Evolutionary conservation across 2,797 vertebrate genomes (phyloP).

Genomic region (Urosaurus nigricauda): DNA sequence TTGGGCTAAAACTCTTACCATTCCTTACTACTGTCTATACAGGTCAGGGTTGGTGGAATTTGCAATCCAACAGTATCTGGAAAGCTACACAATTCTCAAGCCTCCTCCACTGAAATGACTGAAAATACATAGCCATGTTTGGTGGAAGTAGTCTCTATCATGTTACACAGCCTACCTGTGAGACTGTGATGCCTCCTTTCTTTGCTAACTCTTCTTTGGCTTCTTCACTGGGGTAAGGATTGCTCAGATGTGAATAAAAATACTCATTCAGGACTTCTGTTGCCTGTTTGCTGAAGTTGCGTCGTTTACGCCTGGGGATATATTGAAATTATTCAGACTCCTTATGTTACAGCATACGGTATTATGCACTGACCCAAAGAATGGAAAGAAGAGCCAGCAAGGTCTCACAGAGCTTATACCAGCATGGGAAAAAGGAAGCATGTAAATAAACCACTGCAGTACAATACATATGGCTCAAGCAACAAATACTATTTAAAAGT

Average conservation of each 20-base stretch:
- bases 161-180: constrained; percentile 77
- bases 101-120: background rate
- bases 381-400: background rate
- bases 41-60: no score
- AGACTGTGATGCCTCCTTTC: constrained; percentile 85
- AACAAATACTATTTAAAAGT: background rate
- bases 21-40: no score
- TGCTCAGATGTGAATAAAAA: constrained; percentile 89
- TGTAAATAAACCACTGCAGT: background rate
- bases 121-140: background rate
- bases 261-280: constrained; percentile 88
- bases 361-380: background rate
- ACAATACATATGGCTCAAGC: background rate
- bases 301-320: constrained; percentile 78
- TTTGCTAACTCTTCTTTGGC: constrained; percentile 88
- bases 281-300: constrained; percentile 89
- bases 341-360: background rate
- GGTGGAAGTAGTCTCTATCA: background rate
- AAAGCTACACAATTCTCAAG: no score
- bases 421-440: background rate
- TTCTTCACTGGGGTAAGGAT: constrained; percentile 89
- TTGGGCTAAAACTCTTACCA: no score
- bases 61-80: no score
- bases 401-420: background rate
- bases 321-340: background rate